These are phyloP conservation scores for Mormyrus lacerda DNA, from an alignment of 2,113 vertebrate species.

Conservation along the genomic window DNA sequence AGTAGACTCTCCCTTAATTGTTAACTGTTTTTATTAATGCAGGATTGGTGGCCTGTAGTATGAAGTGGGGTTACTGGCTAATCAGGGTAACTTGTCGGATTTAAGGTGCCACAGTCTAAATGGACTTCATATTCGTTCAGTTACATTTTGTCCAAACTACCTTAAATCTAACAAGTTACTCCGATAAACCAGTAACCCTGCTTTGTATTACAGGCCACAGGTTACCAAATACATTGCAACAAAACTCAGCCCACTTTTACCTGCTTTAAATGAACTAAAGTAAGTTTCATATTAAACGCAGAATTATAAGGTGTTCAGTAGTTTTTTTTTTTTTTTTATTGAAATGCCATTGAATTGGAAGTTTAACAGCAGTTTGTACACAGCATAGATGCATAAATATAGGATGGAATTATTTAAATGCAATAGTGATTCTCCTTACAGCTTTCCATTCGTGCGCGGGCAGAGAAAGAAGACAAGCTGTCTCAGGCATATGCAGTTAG, in stretches of 20 bases:
- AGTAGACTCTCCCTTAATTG: not conserved
- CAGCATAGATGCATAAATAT: not conserved
- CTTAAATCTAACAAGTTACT: no score
- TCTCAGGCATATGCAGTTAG: slow-evolving; percentile 99
- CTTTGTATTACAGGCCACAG: no score
- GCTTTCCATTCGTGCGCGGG: slow-evolving; percentile 96
- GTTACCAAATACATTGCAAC: not conserved
- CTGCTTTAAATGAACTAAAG: not conserved
- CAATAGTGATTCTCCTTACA: slow-evolving; percentile 38
- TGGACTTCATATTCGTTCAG: no score
- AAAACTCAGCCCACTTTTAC: not conserved
- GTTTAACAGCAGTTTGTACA: not conserved
- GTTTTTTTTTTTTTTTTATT: not conserved
- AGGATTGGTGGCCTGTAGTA: no score
- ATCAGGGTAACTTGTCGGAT: no score
- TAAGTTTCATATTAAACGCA: not conserved
- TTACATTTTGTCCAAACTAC: no score
- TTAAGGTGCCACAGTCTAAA: no score
- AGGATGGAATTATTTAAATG: not conserved
- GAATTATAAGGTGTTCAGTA: not conserved
- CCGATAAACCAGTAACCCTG: no score
- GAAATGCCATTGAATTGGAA: not conserved
- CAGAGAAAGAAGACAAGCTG: slow-evolving; percentile 98
- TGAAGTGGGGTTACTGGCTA: no score
- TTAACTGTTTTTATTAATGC: not conserved